Evolutionary conservation across 2,888 invertebrate species (phyloP).

Genomic region (Cecidostiba fungosa): DNA sequence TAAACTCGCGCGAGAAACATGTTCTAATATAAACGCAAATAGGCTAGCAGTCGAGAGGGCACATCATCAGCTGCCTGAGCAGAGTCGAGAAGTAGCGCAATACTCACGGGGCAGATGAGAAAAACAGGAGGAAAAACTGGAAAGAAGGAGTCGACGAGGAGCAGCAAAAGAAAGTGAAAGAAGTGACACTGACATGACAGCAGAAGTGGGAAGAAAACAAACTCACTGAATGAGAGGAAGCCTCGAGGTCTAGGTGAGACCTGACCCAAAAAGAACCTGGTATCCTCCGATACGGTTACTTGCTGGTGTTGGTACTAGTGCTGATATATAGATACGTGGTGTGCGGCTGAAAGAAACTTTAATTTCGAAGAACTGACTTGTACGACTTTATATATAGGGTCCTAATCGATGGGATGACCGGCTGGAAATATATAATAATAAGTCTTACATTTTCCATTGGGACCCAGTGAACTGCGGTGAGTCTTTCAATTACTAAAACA

Average conservation of each 20-base stretch:
- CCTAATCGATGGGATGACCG: neutral
- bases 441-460: neutral
- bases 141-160: neutral
- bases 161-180: neutral
- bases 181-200: constrained; percentile 2
- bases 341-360: neutral
- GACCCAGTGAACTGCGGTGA: neutral
- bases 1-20: neutral
- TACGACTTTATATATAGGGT: too few relatives aligned
- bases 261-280: neutral
- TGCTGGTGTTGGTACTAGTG: neutral
- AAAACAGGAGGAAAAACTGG: neutral
- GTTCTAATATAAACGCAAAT: constrained; percentile 20
- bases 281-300: neutral
- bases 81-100: constrained; percentile 3
- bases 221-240: constrained; percentile 2
- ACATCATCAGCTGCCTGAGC: neutral
- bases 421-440: too few relatives aligned
- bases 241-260: neutral
- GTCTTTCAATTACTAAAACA: too few relatives aligned
- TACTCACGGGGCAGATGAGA: neutral
- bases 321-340: neutral
- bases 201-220: neutral
- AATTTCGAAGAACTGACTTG: neutral
- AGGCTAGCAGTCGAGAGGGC: neutral